Evolutionary conservation across 2,797 vertebrate species (phyloP).

Genomic region (Okamejei kenojei): DNA sequence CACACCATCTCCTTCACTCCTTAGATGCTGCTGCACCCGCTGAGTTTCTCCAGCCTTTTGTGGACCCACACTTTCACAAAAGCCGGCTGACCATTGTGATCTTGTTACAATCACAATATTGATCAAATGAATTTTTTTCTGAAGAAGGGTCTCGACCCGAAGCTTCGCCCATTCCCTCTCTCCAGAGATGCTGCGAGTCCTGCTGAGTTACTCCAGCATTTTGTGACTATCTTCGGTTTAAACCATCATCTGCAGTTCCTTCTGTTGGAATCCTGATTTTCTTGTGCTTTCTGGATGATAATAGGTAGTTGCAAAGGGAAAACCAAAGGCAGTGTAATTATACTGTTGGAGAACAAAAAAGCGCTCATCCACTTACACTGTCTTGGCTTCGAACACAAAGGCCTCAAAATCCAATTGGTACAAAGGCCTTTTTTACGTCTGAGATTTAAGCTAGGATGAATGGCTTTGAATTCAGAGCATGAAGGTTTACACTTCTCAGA

Average conservation of each 20-base stretch:
- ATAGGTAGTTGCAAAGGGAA: not conserved
- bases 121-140: not conserved
- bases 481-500: not conserved
- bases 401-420: not conserved
- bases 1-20: too few species aligned
- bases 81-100: not conserved
- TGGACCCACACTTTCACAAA: not conserved
- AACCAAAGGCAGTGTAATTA: not conserved
- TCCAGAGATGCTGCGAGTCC: too few species aligned
- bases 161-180: too few species aligned
- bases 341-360: not conserved
- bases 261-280: not conserved
- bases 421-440: not conserved
- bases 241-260: too few species aligned
- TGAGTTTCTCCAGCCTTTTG: too few species aligned
- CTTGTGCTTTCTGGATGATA: not conserved
- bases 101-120: not conserved
- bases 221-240: too few species aligned
- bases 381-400: not conserved
- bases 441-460: not conserved
- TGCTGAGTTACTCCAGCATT: too few species aligned
- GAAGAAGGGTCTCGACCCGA: too few species aligned
- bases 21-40: too few species aligned
- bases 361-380: not conserved
- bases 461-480: not conserved